phyloP scores from a whole-genome alignment of 2,888 invertebrate species.

The Pollenia griseotomentosa region DNA sequence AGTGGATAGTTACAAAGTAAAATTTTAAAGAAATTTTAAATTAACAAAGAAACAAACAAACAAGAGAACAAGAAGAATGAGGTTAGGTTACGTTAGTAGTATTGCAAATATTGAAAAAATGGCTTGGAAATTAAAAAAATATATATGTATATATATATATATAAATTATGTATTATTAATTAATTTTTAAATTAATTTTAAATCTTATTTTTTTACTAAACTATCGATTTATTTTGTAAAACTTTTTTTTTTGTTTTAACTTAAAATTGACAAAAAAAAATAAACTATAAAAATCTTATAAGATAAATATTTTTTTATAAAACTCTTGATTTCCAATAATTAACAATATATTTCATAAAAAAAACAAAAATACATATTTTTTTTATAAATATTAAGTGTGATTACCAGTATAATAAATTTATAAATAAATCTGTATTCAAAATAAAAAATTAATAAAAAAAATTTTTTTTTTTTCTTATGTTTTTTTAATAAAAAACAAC shows the following conservation, averaged over 20 bases:
- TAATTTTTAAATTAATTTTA: not conserved
- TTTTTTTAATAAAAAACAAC: slow-evolving; percentile 24
- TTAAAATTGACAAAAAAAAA: not conserved
- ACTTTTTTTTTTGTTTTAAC: not conserved
- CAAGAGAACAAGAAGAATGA: slow-evolving; percentile 34
- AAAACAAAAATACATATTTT: slow-evolving; percentile 25
- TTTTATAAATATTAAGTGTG: slow-evolving; percentile 61
- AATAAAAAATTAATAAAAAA: slow-evolving; percentile 25
- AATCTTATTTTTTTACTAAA: not conserved
- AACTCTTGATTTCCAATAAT: slow-evolving; percentile 15
- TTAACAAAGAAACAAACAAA: slow-evolving; percentile 27
- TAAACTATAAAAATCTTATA: slow-evolving; percentile 15
- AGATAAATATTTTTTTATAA: slow-evolving; percentile 48
- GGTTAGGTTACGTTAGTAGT: slow-evolving; percentile 65
- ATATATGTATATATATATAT: too few species aligned
- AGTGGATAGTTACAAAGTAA: slow-evolving; percentile 62
- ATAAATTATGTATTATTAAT: not conserved
- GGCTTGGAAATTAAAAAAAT: slow-evolving; percentile 18
- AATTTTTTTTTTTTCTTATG: slow-evolving; percentile 32
- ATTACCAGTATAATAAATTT: slow-evolving; percentile 40
- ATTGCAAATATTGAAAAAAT: slow-evolving; percentile 40
- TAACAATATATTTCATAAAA: not conserved
- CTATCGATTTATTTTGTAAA: slow-evolving; percentile 16
- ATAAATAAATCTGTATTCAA: slow-evolving; percentile 40
- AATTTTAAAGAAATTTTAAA: slow-evolving; percentile 38